Conservation (phyloP, 2,797 vertebrate genomes). For the Stomatorhinus walkeri region DNA sequence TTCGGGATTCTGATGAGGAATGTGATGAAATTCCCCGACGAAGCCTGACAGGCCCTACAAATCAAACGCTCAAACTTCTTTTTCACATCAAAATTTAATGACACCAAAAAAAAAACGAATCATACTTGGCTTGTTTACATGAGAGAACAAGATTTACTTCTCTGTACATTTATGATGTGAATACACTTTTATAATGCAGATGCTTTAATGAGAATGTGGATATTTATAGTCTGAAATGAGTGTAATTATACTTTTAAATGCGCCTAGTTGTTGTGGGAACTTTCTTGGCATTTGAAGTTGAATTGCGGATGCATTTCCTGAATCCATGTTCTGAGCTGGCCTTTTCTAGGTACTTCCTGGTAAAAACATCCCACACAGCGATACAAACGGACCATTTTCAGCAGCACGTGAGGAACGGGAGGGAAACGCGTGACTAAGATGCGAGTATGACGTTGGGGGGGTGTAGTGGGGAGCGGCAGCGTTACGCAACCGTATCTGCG, state of each 20-base stretch:
- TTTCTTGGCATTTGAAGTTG: background rate
- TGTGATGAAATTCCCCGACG: conserved; percentile 3
- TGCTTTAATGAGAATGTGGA: background rate
- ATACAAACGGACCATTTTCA: conserved; percentile 37
- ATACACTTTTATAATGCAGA: background rate
- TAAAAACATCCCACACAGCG: conserved; percentile 40
- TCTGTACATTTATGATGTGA: background rate
- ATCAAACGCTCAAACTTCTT: background rate
- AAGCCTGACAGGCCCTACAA: background rate
- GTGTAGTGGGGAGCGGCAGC: conserved; percentile 21
- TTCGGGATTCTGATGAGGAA: background rate
- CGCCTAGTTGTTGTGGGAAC: background rate
- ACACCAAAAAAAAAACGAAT: background rate
- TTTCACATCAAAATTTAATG: background rate
- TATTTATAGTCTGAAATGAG: background rate
- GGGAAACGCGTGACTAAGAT: conserved; percentile 29
- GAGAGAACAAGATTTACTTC: background rate
- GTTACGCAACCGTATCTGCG: conserved; percentile 32
- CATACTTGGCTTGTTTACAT: background rate
- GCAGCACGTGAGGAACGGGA: conserved; percentile 36
- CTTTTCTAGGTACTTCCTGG: conserved; percentile 35
- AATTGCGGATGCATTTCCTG: conserved; percentile 7
- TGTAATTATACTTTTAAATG: background rate
- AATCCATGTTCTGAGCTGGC: conserved; percentile 15
- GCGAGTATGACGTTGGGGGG: conserved; percentile 31